These are phyloP conservation scores for Hypomesus transpacificus DNA, from an alignment of 2,113 vertebrate genomes.

Conservation along the genomic window DNA sequence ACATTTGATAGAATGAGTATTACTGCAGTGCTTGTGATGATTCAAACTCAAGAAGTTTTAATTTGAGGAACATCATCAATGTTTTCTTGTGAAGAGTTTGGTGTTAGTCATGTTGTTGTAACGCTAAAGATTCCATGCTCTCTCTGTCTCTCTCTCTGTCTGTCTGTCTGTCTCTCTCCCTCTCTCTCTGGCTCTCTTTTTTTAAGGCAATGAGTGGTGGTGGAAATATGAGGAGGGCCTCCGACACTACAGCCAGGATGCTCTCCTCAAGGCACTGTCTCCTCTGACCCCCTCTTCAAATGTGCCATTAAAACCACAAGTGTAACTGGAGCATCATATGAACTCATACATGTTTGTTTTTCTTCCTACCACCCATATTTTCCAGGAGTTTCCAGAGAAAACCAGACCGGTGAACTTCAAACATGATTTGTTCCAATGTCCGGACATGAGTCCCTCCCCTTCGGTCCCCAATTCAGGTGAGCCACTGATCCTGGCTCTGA, in stretches of 20 bases:
- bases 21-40: too few species aligned
- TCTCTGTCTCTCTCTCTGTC: too few species aligned
- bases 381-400: slow-evolving; percentile 73
- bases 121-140: too few species aligned
- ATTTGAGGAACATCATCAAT: too few species aligned
- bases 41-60: too few species aligned
- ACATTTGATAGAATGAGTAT: neutral
- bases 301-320: neutral
- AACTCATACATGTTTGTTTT: too few species aligned
- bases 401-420: slow-evolving; percentile 59
- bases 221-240: slow-evolving; percentile 70
- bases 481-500: neutral
- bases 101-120: too few species aligned
- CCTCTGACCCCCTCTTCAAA: neutral
- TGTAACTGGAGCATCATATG: too few species aligned
- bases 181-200: slow-evolving; percentile 10
- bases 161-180: neutral
- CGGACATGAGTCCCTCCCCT: slow-evolving; percentile 72
- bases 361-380: neutral
- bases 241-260: slow-evolving; percentile 64
- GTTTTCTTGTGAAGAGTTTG: too few species aligned
- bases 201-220: slow-evolving; percentile 69
- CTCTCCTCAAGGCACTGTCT: slow-evolving; percentile 62
- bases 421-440: slow-evolving; percentile 65
- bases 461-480: slow-evolving; percentile 71